phyloP scores from a whole-genome alignment of 1,140 invertebrate species.

The Ditylenchus dipsaci region DNA sequence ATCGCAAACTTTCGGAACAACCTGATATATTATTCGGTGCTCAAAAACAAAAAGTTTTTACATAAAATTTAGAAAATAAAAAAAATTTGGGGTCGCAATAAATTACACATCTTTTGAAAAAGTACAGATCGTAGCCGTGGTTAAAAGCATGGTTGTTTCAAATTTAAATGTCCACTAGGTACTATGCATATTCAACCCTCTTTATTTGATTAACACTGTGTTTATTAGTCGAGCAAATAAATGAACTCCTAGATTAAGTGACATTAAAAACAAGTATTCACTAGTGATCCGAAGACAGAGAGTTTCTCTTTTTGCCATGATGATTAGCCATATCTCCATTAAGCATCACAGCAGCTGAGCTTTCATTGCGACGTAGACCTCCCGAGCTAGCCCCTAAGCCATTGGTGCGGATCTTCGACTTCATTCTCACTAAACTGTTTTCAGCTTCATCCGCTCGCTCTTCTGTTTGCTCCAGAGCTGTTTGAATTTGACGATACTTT shows the following conservation, averaged over 20 bases:
- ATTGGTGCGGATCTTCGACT: conserved; percentile 42
- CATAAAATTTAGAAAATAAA: background rate
- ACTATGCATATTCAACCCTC: too few relatives aligned
- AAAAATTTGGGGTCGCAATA: background rate
- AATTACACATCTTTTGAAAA: too few relatives aligned
- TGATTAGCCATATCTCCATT: background rate
- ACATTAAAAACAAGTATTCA: background rate
- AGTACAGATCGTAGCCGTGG: too few relatives aligned
- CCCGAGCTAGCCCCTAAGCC: background rate
- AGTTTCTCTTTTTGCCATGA: background rate
- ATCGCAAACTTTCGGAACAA: too few relatives aligned
- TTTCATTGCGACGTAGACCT: background rate
- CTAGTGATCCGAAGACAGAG: background rate
- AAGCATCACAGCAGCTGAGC: background rate
- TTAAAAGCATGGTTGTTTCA: too few relatives aligned
- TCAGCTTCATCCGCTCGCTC: conserved; percentile 89
- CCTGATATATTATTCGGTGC: too few relatives aligned
- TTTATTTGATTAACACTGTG: too few relatives aligned
- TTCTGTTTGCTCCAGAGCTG: conserved; percentile 94
- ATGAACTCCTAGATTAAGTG: too few relatives aligned
- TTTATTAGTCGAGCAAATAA: too few relatives aligned
- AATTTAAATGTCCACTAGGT: too few relatives aligned
- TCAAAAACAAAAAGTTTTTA: too few relatives aligned
- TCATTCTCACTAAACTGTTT: conserved; percentile 46
- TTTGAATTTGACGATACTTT: conserved; percentile 97